Percentiles rank a stretch among this genome's conserved stretches.
Conservation (phyloP, 2,797 vertebrate species). For the Hephaestus fuliginosus region DNA sequence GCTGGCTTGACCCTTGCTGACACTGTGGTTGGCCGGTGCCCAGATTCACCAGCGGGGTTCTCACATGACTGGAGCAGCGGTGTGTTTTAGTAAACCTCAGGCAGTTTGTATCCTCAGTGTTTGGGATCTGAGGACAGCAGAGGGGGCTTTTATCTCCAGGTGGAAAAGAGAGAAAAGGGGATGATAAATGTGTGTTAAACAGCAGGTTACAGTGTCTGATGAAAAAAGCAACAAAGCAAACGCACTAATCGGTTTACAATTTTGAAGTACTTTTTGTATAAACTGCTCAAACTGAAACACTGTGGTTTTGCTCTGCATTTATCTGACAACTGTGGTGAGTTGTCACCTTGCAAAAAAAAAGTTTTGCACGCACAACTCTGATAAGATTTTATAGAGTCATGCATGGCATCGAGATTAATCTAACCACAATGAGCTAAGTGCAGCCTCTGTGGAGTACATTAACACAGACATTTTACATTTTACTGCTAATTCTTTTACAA, state of each 20-base stretch:
- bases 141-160: background rate
- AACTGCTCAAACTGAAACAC: background rate
- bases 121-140: background rate
- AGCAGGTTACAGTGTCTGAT: background rate
- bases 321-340: background rate
- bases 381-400: background rate
- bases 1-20: slow-evolving; percentile 53
- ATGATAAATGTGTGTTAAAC: background rate
- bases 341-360: background rate
- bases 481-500: background rate
- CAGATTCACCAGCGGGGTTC: slow-evolving; percentile 50
- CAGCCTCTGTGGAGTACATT: background rate
- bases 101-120: background rate
- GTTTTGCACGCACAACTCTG: background rate
- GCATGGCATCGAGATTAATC: background rate
- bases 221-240: background rate
- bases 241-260: background rate
- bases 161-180: background rate
- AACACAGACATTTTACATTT: background rate
- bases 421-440: background rate
- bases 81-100: slow-evolving; percentile 45
- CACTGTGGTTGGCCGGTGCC: slow-evolving; percentile 36
- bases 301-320: background rate
- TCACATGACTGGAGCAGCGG: slow-evolving; percentile 53
- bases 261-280: background rate